Conservation (phyloP, 2,888 invertebrate genomes). For the Leptogaster cylindrica region DNA sequence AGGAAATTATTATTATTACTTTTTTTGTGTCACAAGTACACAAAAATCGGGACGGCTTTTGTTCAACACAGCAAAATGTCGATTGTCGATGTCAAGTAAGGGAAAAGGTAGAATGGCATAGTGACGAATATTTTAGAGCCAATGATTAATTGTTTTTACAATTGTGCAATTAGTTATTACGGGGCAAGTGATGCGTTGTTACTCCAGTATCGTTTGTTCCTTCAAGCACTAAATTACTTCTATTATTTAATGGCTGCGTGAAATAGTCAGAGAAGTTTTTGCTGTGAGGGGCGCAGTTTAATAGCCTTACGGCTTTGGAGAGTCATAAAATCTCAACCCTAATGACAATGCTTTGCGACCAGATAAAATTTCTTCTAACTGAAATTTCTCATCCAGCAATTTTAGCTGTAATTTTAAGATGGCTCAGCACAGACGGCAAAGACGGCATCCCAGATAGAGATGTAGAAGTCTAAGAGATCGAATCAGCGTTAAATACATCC, state of each 20-base stretch:
- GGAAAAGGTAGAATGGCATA: slow-evolving; percentile 2
- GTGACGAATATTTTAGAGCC: slow-evolving; percentile 18
- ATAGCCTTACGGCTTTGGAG: not conserved
- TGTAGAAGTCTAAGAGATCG: slow-evolving; percentile 7
- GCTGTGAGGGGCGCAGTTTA: not conserved
- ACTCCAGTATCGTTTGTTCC: too few species aligned
- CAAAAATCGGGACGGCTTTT: too few species aligned
- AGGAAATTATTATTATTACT: too few species aligned
- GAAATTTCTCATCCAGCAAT: slow-evolving; percentile 30
- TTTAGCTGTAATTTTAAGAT: slow-evolving; percentile 27
- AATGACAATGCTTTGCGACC: slow-evolving; percentile 19
- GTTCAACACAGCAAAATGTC: slow-evolving; percentile 5
- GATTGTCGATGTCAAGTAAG: slow-evolving; percentile 23
- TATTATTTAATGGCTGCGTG: slow-evolving; percentile 23
- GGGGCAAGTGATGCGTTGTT: not conserved
- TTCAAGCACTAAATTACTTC: not conserved
- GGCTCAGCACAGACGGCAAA: too few species aligned
- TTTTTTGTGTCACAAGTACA: too few species aligned
- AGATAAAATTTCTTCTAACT: slow-evolving; percentile 28
- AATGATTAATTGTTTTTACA: slow-evolving; percentile 29
- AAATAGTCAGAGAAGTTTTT: not conserved
- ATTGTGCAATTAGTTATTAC: slow-evolving; percentile 37
- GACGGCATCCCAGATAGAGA: too few species aligned
- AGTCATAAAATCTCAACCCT: slow-evolving; percentile 12
- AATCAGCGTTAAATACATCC: slow-evolving; percentile 28